Percentiles rank a stretch among this genome's conserved stretches.
phyloP scores from a whole-genome alignment of 2,797 vertebrate genomes.

The Arremon brunneinucha region DNA sequence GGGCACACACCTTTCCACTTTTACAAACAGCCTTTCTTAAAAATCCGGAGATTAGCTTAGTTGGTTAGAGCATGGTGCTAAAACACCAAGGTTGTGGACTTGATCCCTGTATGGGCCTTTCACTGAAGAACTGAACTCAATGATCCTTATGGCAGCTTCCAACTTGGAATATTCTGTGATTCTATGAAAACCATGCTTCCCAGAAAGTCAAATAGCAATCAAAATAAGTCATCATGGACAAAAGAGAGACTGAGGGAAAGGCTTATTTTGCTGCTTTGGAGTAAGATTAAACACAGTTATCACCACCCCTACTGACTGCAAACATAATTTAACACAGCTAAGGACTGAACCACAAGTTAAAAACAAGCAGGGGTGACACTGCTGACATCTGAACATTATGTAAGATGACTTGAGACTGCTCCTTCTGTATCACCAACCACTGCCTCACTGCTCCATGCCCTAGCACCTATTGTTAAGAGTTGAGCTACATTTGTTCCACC shows the following conservation, averaged over 20 bases:
- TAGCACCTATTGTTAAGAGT: rapidly evolving
- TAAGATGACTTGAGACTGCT: not conserved
- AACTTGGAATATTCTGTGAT: not conserved
- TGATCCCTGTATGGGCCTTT: not conserved
- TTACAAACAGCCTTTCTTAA: not conserved
- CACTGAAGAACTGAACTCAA: not conserved
- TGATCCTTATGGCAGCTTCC: not conserved
- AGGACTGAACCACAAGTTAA: not conserved
- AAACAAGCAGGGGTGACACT: not conserved
- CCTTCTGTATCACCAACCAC: not conserved
- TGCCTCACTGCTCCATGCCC: not conserved
- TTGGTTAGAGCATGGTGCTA: not conserved
- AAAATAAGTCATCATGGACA: not conserved
- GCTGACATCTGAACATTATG: not conserved
- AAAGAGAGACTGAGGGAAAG: not conserved
- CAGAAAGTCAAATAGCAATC: not conserved
- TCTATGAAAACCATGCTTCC: not conserved
- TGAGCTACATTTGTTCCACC: rapidly evolving
- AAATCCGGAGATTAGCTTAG: not conserved
- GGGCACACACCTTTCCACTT: not conserved
- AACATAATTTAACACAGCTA: not conserved
- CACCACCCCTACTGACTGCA: not conserved
- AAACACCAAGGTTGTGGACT: not conserved
- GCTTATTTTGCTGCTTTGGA: not conserved
- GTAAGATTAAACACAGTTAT: not conserved